Evolutionary conservation across 2,888 invertebrate species (phyloP), one percentile per base, ranked within the genome.

Genomic region (Chloromyia formosa): DNA sequence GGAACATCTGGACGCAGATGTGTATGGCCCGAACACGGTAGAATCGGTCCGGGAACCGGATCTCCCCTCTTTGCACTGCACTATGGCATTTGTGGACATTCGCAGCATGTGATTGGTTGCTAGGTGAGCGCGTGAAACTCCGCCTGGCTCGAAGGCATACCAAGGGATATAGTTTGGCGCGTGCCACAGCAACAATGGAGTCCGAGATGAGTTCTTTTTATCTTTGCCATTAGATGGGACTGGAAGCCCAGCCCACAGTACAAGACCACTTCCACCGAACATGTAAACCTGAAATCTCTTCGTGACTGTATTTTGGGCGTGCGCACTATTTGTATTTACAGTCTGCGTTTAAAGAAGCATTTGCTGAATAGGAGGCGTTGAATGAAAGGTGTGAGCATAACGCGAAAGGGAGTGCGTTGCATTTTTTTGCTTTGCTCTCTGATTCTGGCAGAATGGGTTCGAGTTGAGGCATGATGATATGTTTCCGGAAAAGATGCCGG

Each of bases 171-270:
- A 20, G 7, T 16, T 35, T 71, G 71, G 42, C 58, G 56, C 56
- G 56, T 56, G 56, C 56, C 56, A 22, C n/a, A 20, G 71, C 71
- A 71, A 71, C 71, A 71, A 71, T 71, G 71, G 71, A 71, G 71
- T 71, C 71, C 40, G 18, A 12, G 35, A 40, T 7, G 16, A 14
- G 40, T 18, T 71, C 12, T 16, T 66, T 69, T 53, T 54, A n/a
- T 23, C 23, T 60, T 56, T 49, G 45, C 23, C 2, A 12, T 42
- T 64, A 45, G 23, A n/a, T 49, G 20, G 1, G 18, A 20, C 18
- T 66, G n/a, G 20, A 16, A 18, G 18, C 42, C 66, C 66, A 22
- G 16, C 66, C 66, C n/a, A 49, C 10, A 45, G 4, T 12, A 10
- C n/a, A 62, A 9, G 18, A 14, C 10, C 9, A 12, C 45, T 14